Percentiles rank a stretch among this genome's conserved stretches.
Conservation (phyloP, 2,113 vertebrate species). For the Rhinichthys klamathensis region DNA sequence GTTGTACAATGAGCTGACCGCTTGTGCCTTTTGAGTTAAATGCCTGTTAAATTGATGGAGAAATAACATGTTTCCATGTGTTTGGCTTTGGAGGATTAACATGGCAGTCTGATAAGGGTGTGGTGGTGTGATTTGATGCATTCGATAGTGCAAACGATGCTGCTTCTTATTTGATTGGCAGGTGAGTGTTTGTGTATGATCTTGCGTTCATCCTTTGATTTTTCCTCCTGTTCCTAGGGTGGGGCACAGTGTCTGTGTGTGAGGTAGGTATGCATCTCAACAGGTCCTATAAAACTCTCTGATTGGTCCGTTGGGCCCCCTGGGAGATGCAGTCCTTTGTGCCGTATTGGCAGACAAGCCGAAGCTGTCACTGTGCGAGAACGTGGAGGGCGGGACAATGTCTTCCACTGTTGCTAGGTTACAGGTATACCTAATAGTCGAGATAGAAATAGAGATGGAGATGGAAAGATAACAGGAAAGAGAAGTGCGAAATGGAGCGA, state of each 20-base stretch:
- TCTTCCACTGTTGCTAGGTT: constrained; percentile 82
- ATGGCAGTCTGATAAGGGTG: constrained; percentile 10
- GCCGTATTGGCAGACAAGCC: constrained; percentile 67
- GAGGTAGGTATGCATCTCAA: constrained; percentile 68
- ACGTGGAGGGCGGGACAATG: constrained; percentile 74
- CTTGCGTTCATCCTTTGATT: constrained; percentile 37
- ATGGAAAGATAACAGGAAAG: constrained; percentile 50
- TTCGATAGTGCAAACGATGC: constrained; percentile 11
- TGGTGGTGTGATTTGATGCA: constrained; percentile 3
- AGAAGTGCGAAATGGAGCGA: constrained; percentile 42
- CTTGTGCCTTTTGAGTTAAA: constrained; percentile 34
- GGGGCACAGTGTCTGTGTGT: constrained; percentile 48
- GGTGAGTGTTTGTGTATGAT: constrained; percentile 33
- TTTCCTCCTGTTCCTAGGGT: constrained; percentile 52
- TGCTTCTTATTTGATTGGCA: constrained; percentile 15
- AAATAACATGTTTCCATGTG: background rate
- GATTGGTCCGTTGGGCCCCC: constrained; percentile 53
- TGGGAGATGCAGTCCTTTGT: constrained; percentile 53
- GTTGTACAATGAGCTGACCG: constrained; percentile 47
- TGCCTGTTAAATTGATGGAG: constrained; percentile 24
- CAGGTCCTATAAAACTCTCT: constrained; percentile 51
- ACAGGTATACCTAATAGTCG: constrained; percentile 80
- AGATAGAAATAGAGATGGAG: constrained; percentile 60
- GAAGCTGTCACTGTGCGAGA: constrained; percentile 70
- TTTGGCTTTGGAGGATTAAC: background rate